Conservation (phyloP, 2,797 vertebrate genomes). For the Jordanella pulchra region DNA sequence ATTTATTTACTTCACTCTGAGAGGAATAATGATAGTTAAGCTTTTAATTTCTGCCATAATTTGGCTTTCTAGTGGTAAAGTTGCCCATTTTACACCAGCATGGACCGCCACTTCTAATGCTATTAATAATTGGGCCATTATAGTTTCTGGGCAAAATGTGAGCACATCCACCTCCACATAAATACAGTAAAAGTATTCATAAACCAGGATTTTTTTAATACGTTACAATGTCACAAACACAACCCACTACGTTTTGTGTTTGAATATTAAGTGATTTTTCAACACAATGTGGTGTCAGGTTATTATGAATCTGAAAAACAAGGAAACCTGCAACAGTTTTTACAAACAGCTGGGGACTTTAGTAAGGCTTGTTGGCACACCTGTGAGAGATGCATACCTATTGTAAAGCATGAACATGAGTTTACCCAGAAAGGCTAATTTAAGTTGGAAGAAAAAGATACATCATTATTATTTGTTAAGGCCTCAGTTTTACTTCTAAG, state of each 20-base stretch:
- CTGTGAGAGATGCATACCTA: too few species aligned
- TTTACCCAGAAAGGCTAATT: too few species aligned
- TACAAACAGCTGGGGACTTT: too few species aligned
- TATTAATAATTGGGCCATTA: slow-evolving; percentile 21
- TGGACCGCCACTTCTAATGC: slow-evolving; percentile 4
- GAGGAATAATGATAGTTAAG: slow-evolving; percentile 33
- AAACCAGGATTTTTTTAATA: background rate
- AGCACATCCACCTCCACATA: background rate
- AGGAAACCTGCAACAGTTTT: background rate
- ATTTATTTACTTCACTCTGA: slow-evolving; percentile 40
- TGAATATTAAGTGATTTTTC: background rate
- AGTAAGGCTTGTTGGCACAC: too few species aligned
- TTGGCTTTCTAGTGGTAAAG: slow-evolving; percentile 28
- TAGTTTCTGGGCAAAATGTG: slow-evolving; percentile 11
- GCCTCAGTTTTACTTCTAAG: too few species aligned
- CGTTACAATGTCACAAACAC: too few species aligned
- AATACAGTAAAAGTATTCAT: background rate
- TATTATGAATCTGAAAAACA: background rate
- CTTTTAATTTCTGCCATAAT: slow-evolving; percentile 52
- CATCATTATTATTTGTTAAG: too few species aligned
- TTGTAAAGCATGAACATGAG: too few species aligned
- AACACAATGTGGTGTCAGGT: background rate
- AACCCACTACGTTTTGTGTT: background rate
- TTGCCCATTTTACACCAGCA: slow-evolving; percentile 29
- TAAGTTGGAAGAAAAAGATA: too few species aligned